phyloP scores from a whole-genome alignment of 92 coral and sea anemone genomes.

The Diadumene lineata region DNA sequence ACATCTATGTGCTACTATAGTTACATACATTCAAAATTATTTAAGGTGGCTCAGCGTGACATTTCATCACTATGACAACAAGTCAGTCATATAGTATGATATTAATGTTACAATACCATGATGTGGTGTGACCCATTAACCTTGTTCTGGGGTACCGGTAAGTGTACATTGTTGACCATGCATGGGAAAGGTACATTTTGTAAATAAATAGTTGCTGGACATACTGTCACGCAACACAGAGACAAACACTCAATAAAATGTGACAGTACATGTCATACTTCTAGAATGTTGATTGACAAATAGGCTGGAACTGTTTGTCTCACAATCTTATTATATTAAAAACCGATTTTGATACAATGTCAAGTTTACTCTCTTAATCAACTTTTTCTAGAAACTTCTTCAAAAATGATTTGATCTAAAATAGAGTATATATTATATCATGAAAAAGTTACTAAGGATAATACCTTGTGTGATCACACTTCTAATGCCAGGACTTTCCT shows the following conservation, averaged over 20 bases:
- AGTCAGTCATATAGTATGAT: not conserved
- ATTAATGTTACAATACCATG: not conserved
- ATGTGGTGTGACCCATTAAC: not conserved
- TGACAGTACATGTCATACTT: not conserved
- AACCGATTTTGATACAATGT: conserved; percentile 1
- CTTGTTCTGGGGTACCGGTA: not conserved
- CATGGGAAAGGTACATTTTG: not conserved
- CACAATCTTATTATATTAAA: not conserved
- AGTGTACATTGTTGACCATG: not conserved
- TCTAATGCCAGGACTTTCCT: not conserved
- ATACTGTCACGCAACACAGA: not conserved
- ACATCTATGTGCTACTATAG: not conserved
- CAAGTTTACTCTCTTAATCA: not conserved
- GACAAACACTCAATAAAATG: not conserved
- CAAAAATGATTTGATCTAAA: not conserved
- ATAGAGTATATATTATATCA: not conserved
- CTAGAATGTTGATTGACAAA: not conserved
- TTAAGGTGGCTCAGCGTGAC: not conserved
- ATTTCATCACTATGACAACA: not conserved
- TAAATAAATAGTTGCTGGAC: not conserved
- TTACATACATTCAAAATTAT: not conserved
- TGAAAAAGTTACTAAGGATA: too few relatives aligned
- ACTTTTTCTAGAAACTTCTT: conserved; percentile 1
- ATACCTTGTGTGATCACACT: not conserved
- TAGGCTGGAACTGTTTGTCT: conserved; percentile 31